phyloP scores from a whole-genome alignment of 2,113 vertebrate species.

The Cyphotilapia sp. region DNA sequence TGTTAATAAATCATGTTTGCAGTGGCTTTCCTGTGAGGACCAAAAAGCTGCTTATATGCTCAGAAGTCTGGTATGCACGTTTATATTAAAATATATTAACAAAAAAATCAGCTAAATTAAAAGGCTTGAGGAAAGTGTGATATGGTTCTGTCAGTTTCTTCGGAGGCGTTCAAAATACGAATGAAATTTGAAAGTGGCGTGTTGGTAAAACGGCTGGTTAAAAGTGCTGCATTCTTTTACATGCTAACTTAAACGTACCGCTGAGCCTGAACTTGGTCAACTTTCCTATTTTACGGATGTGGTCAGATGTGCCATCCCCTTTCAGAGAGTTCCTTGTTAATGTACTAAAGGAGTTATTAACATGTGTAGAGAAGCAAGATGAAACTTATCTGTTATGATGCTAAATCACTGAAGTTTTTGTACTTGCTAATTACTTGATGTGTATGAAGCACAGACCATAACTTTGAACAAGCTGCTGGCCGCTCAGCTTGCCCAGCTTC shows the following conservation, averaged over 20 bases:
- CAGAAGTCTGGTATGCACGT: background rate
- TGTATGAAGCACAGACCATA: background rate
- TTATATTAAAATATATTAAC: background rate
- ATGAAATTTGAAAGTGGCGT: background rate
- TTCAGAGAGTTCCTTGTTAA: background rate
- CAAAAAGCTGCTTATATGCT: background rate
- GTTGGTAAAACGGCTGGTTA: background rate
- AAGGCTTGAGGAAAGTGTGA: background rate
- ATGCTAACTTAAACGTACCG: background rate
- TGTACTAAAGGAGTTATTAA: background rate
- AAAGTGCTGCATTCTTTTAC: fast-evolving
- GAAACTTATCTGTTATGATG: background rate
- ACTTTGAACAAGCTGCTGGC: background rate
- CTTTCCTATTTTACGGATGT: fast-evolving
- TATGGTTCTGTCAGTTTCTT: background rate
- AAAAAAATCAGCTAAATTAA: background rate
- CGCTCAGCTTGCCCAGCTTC: fast-evolving
- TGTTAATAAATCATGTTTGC: background rate
- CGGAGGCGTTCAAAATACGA: fast-evolving
- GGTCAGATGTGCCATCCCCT: background rate
- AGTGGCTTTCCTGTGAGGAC: background rate
- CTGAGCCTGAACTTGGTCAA: background rate
- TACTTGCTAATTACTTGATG: background rate
- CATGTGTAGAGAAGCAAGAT: background rate
- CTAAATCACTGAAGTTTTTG: background rate